Evolutionary conservation across 2,888 invertebrate species (phyloP).

Genomic region (Hydroisotoma schaefferi): DNA sequence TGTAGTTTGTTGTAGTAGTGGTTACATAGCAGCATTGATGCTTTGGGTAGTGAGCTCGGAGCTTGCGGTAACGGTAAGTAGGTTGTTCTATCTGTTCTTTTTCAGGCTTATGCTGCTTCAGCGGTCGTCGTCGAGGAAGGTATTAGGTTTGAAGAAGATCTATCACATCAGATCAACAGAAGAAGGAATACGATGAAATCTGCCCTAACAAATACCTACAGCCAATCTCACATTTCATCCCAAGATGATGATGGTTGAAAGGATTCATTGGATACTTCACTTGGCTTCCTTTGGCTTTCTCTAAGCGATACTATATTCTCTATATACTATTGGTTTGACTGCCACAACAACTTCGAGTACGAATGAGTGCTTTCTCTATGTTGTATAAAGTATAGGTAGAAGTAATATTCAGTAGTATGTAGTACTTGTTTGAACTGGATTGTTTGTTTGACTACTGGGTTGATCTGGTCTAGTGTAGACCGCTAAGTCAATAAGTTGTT

Average conservation of each 20-base stretch:
- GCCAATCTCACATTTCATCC: slow-evolving; percentile 7
- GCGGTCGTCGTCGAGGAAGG: not conserved
- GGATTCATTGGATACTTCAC: slow-evolving; percentile 2
- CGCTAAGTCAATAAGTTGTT: slow-evolving; percentile 5
- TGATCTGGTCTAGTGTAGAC: slow-evolving; percentile 1
- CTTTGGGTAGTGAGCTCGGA: too few species aligned
- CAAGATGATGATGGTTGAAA: slow-evolving; percentile 4
- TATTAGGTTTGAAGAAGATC: slow-evolving; percentile 1
- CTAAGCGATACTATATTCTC: not conserved
- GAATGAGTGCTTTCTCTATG: too few species aligned
- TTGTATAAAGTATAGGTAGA: not conserved
- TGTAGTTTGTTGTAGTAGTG: too few species aligned
- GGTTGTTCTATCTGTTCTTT: not conserved
- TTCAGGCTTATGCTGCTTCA: not conserved
- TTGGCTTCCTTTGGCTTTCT: not conserved
- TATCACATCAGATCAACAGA: slow-evolving; percentile 1
- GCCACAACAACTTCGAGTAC: too few species aligned
- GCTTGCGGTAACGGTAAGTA: too few species aligned
- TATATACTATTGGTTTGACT: too few species aligned
- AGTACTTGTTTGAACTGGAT: not conserved
- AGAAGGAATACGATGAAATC: not conserved
- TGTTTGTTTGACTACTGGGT: slow-evolving; percentile 5
- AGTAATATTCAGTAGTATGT: not conserved
- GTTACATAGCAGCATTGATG: too few species aligned
- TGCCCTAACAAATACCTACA: slow-evolving; percentile 1